A percentile compares a stretch with the other conserved stretches of the same genome.
Evolutionary conservation across 2,888 invertebrate genomes (phyloP).

Genomic region (Hirtodrosophila alboralis): DNA sequence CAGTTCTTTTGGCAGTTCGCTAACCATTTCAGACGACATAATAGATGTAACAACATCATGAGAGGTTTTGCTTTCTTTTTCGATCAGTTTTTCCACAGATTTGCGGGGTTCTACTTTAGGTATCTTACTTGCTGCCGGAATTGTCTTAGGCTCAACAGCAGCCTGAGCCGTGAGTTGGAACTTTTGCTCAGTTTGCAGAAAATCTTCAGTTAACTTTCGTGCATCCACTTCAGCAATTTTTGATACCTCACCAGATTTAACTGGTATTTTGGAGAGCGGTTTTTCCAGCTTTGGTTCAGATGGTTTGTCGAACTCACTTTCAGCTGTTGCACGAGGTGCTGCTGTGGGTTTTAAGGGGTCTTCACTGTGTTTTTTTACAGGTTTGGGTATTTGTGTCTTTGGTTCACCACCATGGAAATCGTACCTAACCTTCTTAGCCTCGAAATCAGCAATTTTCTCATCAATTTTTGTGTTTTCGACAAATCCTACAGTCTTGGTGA

Average conservation of each 20-base stretch:
- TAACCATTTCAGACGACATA: slow-evolving; percentile 57
- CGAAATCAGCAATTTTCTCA: slow-evolving; percentile 74
- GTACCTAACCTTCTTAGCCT: slow-evolving; percentile 73
- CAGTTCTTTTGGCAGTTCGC: slow-evolving; percentile 41
- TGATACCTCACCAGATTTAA: slow-evolving; percentile 40
- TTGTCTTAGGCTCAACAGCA: slow-evolving; percentile 45
- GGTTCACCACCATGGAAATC: slow-evolving; percentile 76
- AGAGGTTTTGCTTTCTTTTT: slow-evolving; percentile 52
- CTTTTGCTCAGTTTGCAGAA: slow-evolving; percentile 62
- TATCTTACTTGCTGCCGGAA: slow-evolving; percentile 66
- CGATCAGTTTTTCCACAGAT: slow-evolving; percentile 52
- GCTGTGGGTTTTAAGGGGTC: slow-evolving; percentile 61
- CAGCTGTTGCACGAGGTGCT: slow-evolving; percentile 62
- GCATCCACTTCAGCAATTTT: slow-evolving; percentile 56
- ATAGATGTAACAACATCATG: slow-evolving; percentile 63
- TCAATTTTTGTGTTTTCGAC: slow-evolving; percentile 67
- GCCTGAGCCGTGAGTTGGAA: slow-evolving; percentile 29
- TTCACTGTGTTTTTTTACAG: slow-evolving; percentile 51
- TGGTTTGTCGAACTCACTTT: slow-evolving; percentile 50
- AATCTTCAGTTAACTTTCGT: slow-evolving; percentile 63
- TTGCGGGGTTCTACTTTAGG: slow-evolving; percentile 71
- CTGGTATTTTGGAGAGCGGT: slow-evolving; percentile 63
- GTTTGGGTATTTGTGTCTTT: slow-evolving; percentile 64
- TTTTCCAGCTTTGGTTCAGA: slow-evolving; percentile 58
- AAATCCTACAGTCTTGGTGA: slow-evolving; percentile 43